Conservation (phyloP, 2,888 invertebrate species). For the Acleris emargana region DNA sequence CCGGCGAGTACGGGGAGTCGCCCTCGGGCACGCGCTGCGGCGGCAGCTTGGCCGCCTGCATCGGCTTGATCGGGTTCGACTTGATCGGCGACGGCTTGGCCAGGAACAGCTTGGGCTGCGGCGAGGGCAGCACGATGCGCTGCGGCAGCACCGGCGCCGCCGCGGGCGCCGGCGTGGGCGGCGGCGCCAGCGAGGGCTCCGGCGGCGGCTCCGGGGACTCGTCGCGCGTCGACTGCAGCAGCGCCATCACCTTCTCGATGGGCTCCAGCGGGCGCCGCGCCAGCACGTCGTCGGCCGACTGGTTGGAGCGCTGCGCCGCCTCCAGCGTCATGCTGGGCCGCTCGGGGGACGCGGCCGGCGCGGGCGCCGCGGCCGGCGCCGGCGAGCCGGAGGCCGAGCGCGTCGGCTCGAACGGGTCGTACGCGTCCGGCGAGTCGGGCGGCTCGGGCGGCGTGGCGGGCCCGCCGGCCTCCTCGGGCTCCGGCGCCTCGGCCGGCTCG, state of each 20-base stretch:
- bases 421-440: slow-evolving; percentile 89
- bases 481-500: slow-evolving; percentile 61
- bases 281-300: slow-evolving; percentile 76
- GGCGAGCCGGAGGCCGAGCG: slow-evolving; percentile 89
- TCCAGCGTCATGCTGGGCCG: slow-evolving; percentile 69
- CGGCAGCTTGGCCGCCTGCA: slow-evolving; percentile 64
- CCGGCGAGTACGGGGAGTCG: slow-evolving; percentile 93
- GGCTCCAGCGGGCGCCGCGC: slow-evolving; percentile 81
- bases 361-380: slow-evolving; percentile 52
- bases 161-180: slow-evolving; percentile 54
- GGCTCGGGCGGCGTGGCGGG: slow-evolving; percentile 68
- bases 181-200: slow-evolving; percentile 48
- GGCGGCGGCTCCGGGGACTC: slow-evolving; percentile 68
- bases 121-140: slow-evolving; percentile 68
- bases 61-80: slow-evolving; percentile 84
- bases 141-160: slow-evolving; percentile 34
- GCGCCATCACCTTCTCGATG: slow-evolving; percentile 83
- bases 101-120: slow-evolving; percentile 79
- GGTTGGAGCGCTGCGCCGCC: slow-evolving; percentile 76
- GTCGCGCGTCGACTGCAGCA: slow-evolving; percentile 80
- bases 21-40: slow-evolving; percentile 47
- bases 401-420: slow-evolving; percentile 96
- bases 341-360: slow-evolving; percentile 44
- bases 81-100: slow-evolving; percentile 81
- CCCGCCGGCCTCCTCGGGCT: slow-evolving; percentile 87